Evolutionary conservation across 2,797 vertebrate genomes (phyloP).

Genomic region (Bradypodion ventrale): DNA sequence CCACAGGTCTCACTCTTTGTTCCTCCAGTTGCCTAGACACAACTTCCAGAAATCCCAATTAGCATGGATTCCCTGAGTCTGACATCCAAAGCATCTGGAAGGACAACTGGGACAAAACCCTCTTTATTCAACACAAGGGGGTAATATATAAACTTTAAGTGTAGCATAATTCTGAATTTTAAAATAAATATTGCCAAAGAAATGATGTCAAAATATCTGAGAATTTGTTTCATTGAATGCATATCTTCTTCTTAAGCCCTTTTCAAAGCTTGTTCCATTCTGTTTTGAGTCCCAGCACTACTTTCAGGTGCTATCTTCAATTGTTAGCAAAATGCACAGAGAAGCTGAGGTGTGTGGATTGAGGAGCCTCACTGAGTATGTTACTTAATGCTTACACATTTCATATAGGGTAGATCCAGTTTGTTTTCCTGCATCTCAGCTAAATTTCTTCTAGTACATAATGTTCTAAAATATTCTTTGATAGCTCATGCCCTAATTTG

Average conservation of each 20-base stretch:
- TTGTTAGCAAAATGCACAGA: not conserved
- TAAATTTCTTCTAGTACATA: slow-evolving; percentile 55
- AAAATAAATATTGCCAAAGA: not conserved
- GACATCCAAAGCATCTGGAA: too few relatives aligned
- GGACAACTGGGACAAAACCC: not conserved
- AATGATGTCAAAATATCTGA: not conserved
- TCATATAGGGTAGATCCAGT: not conserved
- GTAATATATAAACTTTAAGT: not conserved
- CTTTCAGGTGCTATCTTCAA: not conserved
- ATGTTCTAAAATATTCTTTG: slow-evolving; percentile 39
- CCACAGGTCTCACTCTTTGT: too few relatives aligned
- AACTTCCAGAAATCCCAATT: too few relatives aligned
- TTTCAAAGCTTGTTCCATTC: not conserved
- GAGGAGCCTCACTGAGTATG: not conserved
- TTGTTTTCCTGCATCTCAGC: slow-evolving; percentile 56
- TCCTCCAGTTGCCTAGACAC: too few relatives aligned
- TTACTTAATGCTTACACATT: not conserved
- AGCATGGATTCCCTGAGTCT: too few relatives aligned
- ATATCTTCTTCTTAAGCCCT: not conserved
- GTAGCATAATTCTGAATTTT: not conserved
- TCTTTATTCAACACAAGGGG: not conserved
- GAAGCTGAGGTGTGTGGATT: not conserved
- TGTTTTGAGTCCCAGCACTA: not conserved
- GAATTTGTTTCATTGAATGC: not conserved
- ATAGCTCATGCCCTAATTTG: slow-evolving; percentile 31